Conservation (phyloP, 2,797 vertebrate genomes). For the Anomalospiza imberbis region DNA sequence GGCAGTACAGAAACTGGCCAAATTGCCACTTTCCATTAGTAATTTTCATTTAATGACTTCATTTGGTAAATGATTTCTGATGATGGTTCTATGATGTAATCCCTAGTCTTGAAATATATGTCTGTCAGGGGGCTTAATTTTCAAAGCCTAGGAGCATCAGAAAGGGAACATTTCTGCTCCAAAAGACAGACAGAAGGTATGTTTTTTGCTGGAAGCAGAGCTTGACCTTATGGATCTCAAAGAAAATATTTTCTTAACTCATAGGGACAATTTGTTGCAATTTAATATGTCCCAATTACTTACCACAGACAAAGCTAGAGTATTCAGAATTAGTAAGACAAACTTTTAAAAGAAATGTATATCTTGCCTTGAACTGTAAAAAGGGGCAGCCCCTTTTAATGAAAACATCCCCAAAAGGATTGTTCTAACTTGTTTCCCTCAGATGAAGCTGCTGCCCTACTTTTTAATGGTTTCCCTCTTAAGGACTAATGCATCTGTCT, state of each 20-base stretch:
- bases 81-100: neutral
- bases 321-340: neutral
- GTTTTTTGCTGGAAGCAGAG: neutral
- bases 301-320: neutral
- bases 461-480: slow-evolving; percentile 9
- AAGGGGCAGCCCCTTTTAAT: neutral
- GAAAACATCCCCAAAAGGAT: neutral
- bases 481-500: neutral
- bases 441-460: neutral
- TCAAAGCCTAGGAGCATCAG: neutral
- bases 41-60: neutral
- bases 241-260: neutral
- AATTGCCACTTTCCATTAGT: neutral
- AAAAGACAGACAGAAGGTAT: neutral
- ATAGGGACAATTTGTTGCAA: neutral
- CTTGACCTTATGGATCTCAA: neutral
- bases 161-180: neutral
- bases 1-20: neutral
- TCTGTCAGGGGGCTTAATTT: neutral
- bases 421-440: neutral
- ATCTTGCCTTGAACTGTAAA: neutral
- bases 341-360: neutral
- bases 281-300: neutral
- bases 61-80: neutral
- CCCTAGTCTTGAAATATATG: neutral